Base-by-base conservation (phyloP, 2,888 invertebrate genomes). In the Drosophila borborema region DNA sequence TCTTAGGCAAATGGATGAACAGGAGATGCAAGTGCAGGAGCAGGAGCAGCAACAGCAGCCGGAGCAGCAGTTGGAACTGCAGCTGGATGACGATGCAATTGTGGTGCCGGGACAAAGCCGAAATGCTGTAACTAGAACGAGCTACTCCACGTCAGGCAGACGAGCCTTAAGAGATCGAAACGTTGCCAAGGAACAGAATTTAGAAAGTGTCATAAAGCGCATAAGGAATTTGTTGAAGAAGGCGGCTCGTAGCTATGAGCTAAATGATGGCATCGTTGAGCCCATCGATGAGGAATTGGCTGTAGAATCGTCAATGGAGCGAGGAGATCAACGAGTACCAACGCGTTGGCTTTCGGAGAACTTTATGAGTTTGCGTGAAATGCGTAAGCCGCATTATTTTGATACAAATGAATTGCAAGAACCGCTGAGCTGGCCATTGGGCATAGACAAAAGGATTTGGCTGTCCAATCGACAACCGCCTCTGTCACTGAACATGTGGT, bases 301-400 rank as follows among this genome's bases (percentile, higher is more conserved):
- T 12, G 23, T 5, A 3, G 40, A 14, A 23, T 14, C 16, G 18
- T 4, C 31, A n/a, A 36, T 2, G 0, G 20, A 38, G 38, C 38
- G 46, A 6, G 10, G 16, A 8, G 31, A 20, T 10, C 14, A 23
- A 45, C 54, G 20, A 3, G 8, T 34, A n/a, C 16, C 56, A 9
- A 23, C 10, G 6, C 62, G 63, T 1, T 45, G 36, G 23, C 7
- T 85, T 3, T 56, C 43, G 8, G 60, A 66, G 20, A 14, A 59
- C 0, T 56, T 60, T 45, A 16, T 85, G 14, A 12, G 31, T 2
- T 2, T 34, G 10, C 82, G 60, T 9, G 48, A 60, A 18, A 59
- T 75, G 38, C 61, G 75, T 12, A 7, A 10, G 4, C 0, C 43
- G 2, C 53, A 40, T 1, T n/a, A 5, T 12, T 20, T 3, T 2